Evolutionary conservation across 1,140 invertebrate species (phyloP).

Genomic region (Ceratina australensis): DNA sequence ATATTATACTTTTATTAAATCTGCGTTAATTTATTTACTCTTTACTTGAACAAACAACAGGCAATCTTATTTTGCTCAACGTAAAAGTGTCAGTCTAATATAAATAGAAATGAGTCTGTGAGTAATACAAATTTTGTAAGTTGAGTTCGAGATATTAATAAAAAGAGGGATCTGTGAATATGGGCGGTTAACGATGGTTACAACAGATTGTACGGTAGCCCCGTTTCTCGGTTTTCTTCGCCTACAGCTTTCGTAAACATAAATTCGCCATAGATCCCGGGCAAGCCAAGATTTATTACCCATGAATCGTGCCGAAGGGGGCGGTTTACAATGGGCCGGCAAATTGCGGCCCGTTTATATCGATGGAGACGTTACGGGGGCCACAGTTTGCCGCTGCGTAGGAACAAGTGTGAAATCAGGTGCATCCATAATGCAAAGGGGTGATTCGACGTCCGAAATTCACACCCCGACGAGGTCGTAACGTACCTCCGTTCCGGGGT

Average conservation of each 20-base stretch:
- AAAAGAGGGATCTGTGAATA: not conserved
- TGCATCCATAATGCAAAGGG: constrained; percentile 74
- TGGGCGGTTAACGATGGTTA: constrained; percentile 15
- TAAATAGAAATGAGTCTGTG: not conserved
- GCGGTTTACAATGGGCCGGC: constrained; percentile 71
- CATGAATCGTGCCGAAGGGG: constrained; percentile 64
- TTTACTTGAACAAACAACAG: not conserved
- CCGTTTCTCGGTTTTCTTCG: constrained; percentile 1
- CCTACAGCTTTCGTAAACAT: constrained; percentile 58
- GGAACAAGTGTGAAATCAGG: constrained; percentile 79
- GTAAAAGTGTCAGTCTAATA: not conserved
- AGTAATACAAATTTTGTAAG: not conserved
- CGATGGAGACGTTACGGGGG: constrained; percentile 72
- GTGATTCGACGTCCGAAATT: constrained; percentile 42
- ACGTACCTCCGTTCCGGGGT: constrained; percentile 24
- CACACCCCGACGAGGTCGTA: constrained; percentile 25
- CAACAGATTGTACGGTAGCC: constrained; percentile 44
- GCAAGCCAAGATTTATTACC: constrained; percentile 70
- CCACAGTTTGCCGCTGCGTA: constrained; percentile 62
- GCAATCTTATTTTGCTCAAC: not conserved
- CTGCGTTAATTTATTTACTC: no score
- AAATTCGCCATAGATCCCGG: constrained; percentile 60
- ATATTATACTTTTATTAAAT: no score
- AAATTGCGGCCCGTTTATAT: constrained; percentile 71
- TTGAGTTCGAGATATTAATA: not conserved